Conservation (phyloP, 2,797 vertebrate species). For the Anomalospiza imberbis region DNA sequence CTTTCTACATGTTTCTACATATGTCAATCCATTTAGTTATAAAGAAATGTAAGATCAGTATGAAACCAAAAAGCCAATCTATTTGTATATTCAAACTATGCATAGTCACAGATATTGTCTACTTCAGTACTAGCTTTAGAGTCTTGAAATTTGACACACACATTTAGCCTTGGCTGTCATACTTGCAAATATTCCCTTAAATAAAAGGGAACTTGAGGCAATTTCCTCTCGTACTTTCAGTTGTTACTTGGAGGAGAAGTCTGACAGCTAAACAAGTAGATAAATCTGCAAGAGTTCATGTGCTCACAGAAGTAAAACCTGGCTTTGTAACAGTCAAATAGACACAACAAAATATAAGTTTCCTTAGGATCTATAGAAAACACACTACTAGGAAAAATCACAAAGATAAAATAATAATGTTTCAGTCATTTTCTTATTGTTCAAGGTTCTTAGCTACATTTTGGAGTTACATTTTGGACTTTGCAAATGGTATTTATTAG, state of each 20-base stretch:
- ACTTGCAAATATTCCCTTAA: background rate
- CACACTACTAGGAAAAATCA: background rate
- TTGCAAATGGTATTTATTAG: background rate
- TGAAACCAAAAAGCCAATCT: background rate
- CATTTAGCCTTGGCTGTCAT: background rate
- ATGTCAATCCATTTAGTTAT: background rate
- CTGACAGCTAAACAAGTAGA: background rate
- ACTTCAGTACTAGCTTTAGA: background rate
- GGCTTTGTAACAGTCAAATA: background rate
- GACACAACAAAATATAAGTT: background rate
- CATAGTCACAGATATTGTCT: background rate
- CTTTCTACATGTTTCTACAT: background rate
- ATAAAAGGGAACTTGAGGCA: background rate
- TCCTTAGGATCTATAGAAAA: background rate
- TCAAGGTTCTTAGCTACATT: background rate
- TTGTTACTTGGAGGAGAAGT: background rate
- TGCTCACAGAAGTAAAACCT: background rate
- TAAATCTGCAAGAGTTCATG: background rate
- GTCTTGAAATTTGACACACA: background rate
- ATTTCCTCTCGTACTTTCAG: background rate
- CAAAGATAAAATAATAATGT: background rate
- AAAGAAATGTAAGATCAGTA: background rate
- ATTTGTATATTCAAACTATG: background rate
- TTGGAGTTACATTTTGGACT: background rate
- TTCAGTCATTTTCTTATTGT: background rate